Evolutionary conservation across 2,888 invertebrate species (phyloP).

Genomic region (Tipula confusa): DNA sequence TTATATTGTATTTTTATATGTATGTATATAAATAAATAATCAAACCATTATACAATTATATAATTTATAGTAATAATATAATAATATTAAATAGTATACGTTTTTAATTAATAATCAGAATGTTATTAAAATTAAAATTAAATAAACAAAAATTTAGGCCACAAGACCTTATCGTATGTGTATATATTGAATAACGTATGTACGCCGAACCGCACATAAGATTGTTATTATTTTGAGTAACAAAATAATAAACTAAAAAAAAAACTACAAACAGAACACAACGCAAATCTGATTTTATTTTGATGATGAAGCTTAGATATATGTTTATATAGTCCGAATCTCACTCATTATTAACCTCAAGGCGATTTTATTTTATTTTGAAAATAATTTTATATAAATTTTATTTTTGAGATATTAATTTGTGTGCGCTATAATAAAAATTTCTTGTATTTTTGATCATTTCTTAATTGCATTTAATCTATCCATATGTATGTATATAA

Average conservation of each 20-base stretch:
- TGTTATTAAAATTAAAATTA: background rate
- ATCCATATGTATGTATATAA: too few relatives aligned
- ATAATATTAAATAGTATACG: background rate
- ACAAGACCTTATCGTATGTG: background rate
- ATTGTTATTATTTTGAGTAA: background rate
- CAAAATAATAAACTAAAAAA: background rate
- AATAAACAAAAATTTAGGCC: background rate
- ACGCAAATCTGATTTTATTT: background rate
- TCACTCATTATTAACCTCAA: background rate
- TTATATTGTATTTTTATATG: background rate
- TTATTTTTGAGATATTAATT: constrained; percentile 15
- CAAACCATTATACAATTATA: background rate
- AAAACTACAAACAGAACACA: background rate
- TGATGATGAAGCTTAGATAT: constrained; percentile 6
- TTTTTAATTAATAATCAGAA: background rate
- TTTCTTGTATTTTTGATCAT: background rate
- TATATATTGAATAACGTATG: background rate
- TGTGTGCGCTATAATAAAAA: constrained; percentile 3
- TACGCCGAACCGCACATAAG: background rate
- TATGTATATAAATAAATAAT: background rate
- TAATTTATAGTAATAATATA: background rate
- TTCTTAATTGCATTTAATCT: constrained; percentile 5
- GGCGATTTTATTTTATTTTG: background rate
- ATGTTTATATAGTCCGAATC: background rate
- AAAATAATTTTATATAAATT: background rate